These are phyloP conservation scores for Brachyptera risi DNA, from an alignment of 2,888 invertebrate genomes.

Conservation along the genomic window DNA sequence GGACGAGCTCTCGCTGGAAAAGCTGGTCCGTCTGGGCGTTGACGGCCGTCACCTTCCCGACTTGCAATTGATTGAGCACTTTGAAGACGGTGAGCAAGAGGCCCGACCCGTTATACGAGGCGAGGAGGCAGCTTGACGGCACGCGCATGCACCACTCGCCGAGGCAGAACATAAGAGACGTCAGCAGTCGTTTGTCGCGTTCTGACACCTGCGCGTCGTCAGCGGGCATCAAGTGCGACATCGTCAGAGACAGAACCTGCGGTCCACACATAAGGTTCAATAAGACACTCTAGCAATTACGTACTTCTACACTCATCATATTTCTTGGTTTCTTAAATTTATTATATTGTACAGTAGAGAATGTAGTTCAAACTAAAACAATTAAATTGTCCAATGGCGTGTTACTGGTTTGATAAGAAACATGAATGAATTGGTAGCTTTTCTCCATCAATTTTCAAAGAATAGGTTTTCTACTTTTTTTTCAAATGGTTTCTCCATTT, in stretches of 20 bases:
- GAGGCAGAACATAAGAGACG: slow-evolving; percentile 80
- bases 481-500: too few species aligned
- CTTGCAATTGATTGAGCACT: slow-evolving; percentile 37
- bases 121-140: slow-evolving; percentile 45
- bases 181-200: slow-evolving; percentile 67
- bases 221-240: slow-evolving; percentile 49
- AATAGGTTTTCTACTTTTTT: too few species aligned
- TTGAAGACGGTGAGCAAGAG: slow-evolving; percentile 65
- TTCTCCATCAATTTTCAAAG: too few species aligned
- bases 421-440: too few species aligned
- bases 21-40: slow-evolving; percentile 34
- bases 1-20: slow-evolving; percentile 52
- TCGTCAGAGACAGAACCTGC: slow-evolving; percentile 50
- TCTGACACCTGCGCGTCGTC: slow-evolving; percentile 34
- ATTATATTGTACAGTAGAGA: too few species aligned
- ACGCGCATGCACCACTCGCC: slow-evolving; percentile 93
- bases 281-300: too few species aligned
- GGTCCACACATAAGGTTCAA: slow-evolving; percentile 5
- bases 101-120: slow-evolving; percentile 46
- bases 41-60: not conserved
- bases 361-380: too few species aligned
- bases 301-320: too few species aligned
- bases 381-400: too few species aligned
- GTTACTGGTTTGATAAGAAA: too few species aligned
- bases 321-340: too few species aligned